These are phyloP conservation scores for Rhombomys opimus DNA, from an alignment of 2,113 vertebrate species.

Conservation along the genomic window DNA sequence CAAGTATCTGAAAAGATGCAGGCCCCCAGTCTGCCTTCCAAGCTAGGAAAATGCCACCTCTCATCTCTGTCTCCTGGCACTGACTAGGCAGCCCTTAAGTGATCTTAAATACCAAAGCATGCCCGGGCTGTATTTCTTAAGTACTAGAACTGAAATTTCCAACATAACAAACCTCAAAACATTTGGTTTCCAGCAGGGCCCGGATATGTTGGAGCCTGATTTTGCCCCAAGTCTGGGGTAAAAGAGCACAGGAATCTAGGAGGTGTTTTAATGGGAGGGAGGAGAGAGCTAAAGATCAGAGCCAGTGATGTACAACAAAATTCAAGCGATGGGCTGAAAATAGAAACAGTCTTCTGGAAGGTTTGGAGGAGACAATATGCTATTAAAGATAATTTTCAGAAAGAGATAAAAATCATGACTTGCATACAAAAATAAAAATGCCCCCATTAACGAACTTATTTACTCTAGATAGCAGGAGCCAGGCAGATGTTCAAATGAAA, in stretches of 20 bases:
- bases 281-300: not conserved
- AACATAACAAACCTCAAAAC: conserved; percentile 73
- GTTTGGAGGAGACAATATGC: conserved; percentile 27
- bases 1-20: conserved; percentile 46
- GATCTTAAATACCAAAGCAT: conserved; percentile 76
- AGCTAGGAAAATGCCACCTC: conserved; percentile 49
- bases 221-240: conserved; percentile 50
- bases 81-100: conserved; percentile 53
- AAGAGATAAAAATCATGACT: conserved; percentile 56
- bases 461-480: conserved; percentile 1
- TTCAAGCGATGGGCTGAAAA: conserved; percentile 31
- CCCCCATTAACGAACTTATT: conserved; percentile 42
- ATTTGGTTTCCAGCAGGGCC: conserved; percentile 75
- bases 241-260: conserved; percentile 46
- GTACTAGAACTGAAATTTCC: conserved; percentile 72
- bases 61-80: conserved; percentile 69
- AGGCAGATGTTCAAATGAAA: conserved; percentile 55
- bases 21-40: conserved; percentile 15
- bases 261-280: not conserved
- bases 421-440: conserved; percentile 26
- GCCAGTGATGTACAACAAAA: not conserved
- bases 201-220: conserved; percentile 68
- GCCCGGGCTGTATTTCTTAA: conserved; percentile 71
- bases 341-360: conserved; percentile 40
- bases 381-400: conserved; percentile 58